Base-by-base conservation (phyloP, 2,797 vertebrate genomes). In the Smutsia temminckii region DNA sequence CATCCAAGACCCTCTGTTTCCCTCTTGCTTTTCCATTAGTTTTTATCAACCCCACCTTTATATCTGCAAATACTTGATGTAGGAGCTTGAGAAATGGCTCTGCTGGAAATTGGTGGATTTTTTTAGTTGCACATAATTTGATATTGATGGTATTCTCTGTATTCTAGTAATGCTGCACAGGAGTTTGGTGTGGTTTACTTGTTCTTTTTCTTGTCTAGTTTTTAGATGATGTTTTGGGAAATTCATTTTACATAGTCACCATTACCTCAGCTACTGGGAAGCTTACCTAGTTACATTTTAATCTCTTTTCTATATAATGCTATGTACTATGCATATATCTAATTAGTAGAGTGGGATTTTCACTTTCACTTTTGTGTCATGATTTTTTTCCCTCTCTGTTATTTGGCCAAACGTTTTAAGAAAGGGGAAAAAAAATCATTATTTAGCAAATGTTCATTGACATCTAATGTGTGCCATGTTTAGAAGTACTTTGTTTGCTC, bases 361-460 rank as follows among this genome's bases (percentile, higher is more conserved):
- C 37, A 74, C 46, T 91, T 93, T 66, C 2, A 74, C 5, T 92
- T 86, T 75, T 75, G 71, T 72, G 16, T 34, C 88, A 11, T 66
- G 37, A 78, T 34, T 64, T 85, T 96, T 89, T 61, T 34, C 40
- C 23, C 46, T 69, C 8, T 40, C 13, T 64, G 3, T 93, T 25
- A 78, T 89, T 96, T 88, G 64, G 37, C 69, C 89, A 32, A 88
- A 16, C 23, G 49, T 95, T 94, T 95, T 72, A 95, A 95, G 32
- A 85, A 89, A 94, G 40, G 61, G 29, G 34, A 5, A 69, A 42
- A 42, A 37, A 85, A 71, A 27, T 59, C 34, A 13, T 84, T 84
- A 63, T 57, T 92, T 20, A 79, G 20, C n/a, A 93, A 51, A 85
- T 68, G 91, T 23, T 95, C 42, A 20, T 61, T 88, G 66, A 78